Base-by-base conservation (phyloP, 2,113 vertebrate genomes). In the Eolophus roseicapilla region DNA sequence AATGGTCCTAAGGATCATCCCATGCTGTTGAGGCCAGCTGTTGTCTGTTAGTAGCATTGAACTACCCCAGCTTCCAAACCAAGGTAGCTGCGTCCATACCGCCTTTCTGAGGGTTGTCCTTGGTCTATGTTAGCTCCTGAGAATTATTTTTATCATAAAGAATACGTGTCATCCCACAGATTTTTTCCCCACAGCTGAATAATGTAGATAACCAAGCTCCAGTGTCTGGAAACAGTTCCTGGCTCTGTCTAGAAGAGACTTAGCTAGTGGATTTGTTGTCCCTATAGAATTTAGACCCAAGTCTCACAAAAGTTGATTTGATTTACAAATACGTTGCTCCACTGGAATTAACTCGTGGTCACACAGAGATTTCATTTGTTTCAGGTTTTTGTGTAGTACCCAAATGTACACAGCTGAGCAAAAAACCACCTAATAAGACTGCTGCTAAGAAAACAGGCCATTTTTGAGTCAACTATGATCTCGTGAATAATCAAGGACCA, bases 301-400 rank as follows among this genome's bases (percentile, higher is more conserved):
- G 55, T 91, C 88, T 94, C 69, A 49, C 57, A 7, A 68, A 93
- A 86, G 8, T 53, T 92, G 92, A 46, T 79, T 59, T 52, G 77
- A 90, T 96, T 97, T 93, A 57, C 76, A 92, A 94, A 90, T 81
- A 79, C 17, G 12, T 78, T 67, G 41, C 80, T 91, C 31, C 46
- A 24, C 11, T 68, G 80, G 62, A 84, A 39, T 92, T 90, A 92
- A 85, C 52, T 86, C 12, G 3, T 89, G 57, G 35, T 84, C 29
- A 37, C 64, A 94, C 44, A 84, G 67, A 94, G 41, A 64, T 80
- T 90, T 82, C 18, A 62, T 86, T 93, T 88, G 25, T 88, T 92
- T 88, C 47, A 29, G 65, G 82, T 82, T 91, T 23, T 84, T 92
- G 49, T 81, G 62, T 86, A 68, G 39, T 52, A 67, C 90, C 47